Conservation (phyloP, 2,888 invertebrate genomes). For the Drosophila lacicola region DNA sequence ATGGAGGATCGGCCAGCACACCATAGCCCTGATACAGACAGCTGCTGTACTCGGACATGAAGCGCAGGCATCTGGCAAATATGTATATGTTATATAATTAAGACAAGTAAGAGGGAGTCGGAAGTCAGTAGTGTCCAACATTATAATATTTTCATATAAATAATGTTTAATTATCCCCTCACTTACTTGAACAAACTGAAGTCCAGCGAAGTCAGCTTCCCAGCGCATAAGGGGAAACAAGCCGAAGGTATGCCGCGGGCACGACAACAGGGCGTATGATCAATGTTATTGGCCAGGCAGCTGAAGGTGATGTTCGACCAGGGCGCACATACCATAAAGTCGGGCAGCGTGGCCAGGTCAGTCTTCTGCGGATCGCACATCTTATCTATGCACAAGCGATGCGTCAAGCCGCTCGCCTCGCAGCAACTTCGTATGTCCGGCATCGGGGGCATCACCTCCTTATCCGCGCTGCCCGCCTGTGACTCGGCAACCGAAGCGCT, state of each 20-base stretch:
- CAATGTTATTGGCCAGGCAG: slow-evolving; percentile 91
- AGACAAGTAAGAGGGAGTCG: too few species aligned
- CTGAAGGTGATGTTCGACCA: slow-evolving; percentile 93
- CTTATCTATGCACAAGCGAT: slow-evolving; percentile 91
- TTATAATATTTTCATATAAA: too few species aligned
- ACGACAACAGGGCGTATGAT: slow-evolving; percentile 93
- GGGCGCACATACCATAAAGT: slow-evolving; percentile 95
- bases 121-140: too few species aligned
- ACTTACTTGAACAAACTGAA: slow-evolving; percentile 93
- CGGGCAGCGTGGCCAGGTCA: slow-evolving; percentile 86
- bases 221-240: slow-evolving; percentile 92
- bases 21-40: slow-evolving; percentile 94
- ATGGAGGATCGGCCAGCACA: slow-evolving; percentile 91
- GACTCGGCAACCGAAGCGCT: slow-evolving; percentile 88
- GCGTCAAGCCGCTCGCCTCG: slow-evolving; percentile 89
- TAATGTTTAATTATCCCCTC: too few species aligned
- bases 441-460: slow-evolving; percentile 88
- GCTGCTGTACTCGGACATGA: slow-evolving; percentile 92
- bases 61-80: slow-evolving; percentile 89
- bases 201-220: slow-evolving; percentile 91
- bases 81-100: too few species aligned
- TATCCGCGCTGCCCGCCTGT: slow-evolving; percentile 87
- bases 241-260: slow-evolving; percentile 90
- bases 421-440: slow-evolving; percentile 92
- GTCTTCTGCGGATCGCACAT: slow-evolving; percentile 91